These are phyloP conservation scores for Dryomyza anilis DNA, from an alignment of 2,888 invertebrate species.

Conservation along the genomic window DNA sequence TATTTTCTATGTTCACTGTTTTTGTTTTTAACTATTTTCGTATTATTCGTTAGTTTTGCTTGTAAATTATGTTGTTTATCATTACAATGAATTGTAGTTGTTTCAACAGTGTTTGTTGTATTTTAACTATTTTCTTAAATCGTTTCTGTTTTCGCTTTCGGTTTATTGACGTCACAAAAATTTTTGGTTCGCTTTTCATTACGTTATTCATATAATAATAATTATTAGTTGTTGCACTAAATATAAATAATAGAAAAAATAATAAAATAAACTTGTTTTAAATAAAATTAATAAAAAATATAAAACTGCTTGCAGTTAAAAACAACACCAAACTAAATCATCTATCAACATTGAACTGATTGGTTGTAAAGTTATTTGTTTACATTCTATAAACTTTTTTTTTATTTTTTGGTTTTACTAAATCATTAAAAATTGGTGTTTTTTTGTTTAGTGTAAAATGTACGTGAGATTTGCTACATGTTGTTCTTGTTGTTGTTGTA, in stretches of 20 bases:
- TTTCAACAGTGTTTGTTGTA: constrained; percentile 14
- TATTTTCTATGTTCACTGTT: too few relatives aligned
- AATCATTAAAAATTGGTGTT: not conserved
- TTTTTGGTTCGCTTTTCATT: constrained; percentile 51
- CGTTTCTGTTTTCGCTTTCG: constrained; percentile 36
- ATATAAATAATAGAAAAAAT: not conserved
- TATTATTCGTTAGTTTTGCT: not conserved
- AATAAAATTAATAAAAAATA: constrained; percentile 1
- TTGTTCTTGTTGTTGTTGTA: not conserved
- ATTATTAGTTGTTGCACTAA: constrained; percentile 28
- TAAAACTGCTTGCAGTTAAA: not conserved
- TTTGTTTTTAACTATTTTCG: not conserved
- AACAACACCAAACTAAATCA: not conserved
- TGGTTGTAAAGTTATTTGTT: not conserved
- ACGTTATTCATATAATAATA: constrained; percentile 59
- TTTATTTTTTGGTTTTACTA: not conserved
- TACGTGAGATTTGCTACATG: too few relatives aligned
- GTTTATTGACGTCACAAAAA: constrained; percentile 61
- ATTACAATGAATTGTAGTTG: too few relatives aligned
- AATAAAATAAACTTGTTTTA: constrained; percentile 32
- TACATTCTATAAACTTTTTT: not conserved
- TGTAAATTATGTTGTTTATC: constrained; percentile 1
- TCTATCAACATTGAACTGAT: too few relatives aligned
- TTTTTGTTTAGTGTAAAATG: not conserved
- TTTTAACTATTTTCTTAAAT: constrained; percentile 30